Evolutionary conservation across 2,797 vertebrate species (phyloP), one percentile per base, ranked within the genome.

Genomic region (Sebastes diploproa): DNA sequence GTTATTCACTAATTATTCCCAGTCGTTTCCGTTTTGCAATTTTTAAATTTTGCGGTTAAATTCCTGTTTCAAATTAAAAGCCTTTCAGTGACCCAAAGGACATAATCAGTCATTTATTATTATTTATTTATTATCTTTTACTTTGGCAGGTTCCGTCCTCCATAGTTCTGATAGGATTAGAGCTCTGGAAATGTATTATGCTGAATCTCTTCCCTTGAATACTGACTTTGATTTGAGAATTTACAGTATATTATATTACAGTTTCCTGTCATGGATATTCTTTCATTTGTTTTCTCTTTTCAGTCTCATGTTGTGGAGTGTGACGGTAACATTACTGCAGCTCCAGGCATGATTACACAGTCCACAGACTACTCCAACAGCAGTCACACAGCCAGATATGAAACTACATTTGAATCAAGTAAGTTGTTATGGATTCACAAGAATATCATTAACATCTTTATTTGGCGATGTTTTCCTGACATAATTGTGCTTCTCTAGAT

Each of bases 371-470:
- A 90, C 36, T 96, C 94, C 27, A 95, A 81, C 93, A 96, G 88
- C 83, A 95, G 85, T 84, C 96, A 95, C 90, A 96, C 96, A 71
- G 87, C 94, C 86, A 78, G 95, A 88, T 92, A 88, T 85, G 97
- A 98, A 80, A 91, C 94, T 22, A 95, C 95, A 5, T 96, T 94
- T 71, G 97, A 98, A 60, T 93, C 96, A 16, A 97, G 96, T 96
- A 92, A 88, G 94, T 88, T 74, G 2, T 61, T 27, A 12, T 46
- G 0, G 11, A 58, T 62, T 69, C 16, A 34, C 6, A n/a, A n/a
- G n/a, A n/a, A n/a, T n/a, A n/a, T 76, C 6, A 56, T 59, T 50
- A 20, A 42, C 18, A 5, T 63, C 6, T 1, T 27, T 34, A 10
- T n/a, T 25, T 59, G 6, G 3, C 3, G 1, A 14, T 56, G n/a